Evolutionary conservation across 2,113 vertebrate genomes (phyloP).

Genomic region (Cairina moschata): DNA sequence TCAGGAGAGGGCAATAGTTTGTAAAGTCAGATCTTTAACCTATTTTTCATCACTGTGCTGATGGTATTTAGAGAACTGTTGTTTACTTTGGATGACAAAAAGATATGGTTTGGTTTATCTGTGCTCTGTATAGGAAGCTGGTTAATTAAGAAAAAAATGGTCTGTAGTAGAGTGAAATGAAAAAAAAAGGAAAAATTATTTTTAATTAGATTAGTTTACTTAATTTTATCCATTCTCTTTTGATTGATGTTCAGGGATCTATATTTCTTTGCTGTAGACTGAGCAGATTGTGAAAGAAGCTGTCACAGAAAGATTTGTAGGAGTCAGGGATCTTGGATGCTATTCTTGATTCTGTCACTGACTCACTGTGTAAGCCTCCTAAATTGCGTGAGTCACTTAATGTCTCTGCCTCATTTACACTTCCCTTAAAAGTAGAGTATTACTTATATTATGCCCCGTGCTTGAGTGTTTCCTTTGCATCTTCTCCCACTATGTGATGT

Average conservation of each 20-base stretch:
- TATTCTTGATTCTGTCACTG: slow-evolving; percentile 14
- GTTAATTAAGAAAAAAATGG: background rate
- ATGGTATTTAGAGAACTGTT: background rate
- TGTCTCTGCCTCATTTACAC: slow-evolving; percentile 34
- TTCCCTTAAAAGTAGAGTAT: background rate
- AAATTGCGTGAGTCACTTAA: background rate
- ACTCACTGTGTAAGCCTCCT: background rate
- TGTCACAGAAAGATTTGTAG: slow-evolving; percentile 12
- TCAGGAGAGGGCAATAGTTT: background rate
- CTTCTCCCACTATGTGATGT: background rate
- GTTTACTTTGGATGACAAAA: background rate
- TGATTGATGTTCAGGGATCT: background rate
- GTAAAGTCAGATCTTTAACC: background rate
- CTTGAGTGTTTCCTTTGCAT: slow-evolving; percentile 13
- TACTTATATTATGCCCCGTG: background rate
- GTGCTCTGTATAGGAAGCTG: background rate
- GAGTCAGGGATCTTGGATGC: background rate
- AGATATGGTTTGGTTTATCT: background rate
- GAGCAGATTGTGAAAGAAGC: slow-evolving; percentile 14
- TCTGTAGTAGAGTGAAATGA: background rate
- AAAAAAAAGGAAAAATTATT: background rate
- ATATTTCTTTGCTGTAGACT: background rate
- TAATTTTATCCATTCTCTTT: background rate
- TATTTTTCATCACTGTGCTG: background rate
- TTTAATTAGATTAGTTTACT: background rate